These are phyloP conservation scores for Amblyjoppa proteus DNA, from an alignment of 2,888 invertebrate species.

Conservation along the genomic window DNA sequence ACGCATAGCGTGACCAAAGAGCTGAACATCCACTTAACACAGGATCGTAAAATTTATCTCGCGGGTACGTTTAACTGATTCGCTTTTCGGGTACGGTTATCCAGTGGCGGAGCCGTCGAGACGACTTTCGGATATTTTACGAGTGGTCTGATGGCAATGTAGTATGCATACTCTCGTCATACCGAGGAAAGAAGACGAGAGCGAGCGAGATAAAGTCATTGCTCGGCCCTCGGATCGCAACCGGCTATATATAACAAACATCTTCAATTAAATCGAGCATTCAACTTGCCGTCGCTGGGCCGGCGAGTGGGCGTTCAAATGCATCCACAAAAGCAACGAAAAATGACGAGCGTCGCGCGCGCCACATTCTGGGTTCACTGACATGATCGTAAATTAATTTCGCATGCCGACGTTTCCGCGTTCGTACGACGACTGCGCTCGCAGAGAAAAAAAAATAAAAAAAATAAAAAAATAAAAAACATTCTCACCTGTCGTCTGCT, in stretches of 20 bases:
- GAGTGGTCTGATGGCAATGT: conserved; percentile 35
- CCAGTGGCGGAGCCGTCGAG: conserved; percentile 31
- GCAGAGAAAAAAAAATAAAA: conserved; percentile 45
- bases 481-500: conserved; percentile 45
- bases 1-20: background rate
- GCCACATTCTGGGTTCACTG: conserved; percentile 3
- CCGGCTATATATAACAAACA: conserved; percentile 61
- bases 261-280: conserved; percentile 69
- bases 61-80: conserved; percentile 5
- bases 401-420: conserved; percentile 49
- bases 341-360: conserved; percentile 42
- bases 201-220: conserved; percentile 58
- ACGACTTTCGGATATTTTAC: conserved; percentile 52
- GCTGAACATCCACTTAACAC: conserved; percentile 19
- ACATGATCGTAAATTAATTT: conserved; percentile 58
- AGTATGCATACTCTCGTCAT: conserved; percentile 28
- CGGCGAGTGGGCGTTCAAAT: conserved; percentile 29
- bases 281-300: conserved; percentile 31
- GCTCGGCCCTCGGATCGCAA: conserved; percentile 36
- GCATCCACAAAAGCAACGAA: conserved; percentile 51
- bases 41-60: conserved; percentile 37
- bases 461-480: background rate
- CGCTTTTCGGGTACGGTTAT: conserved; percentile 34
- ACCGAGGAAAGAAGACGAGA: conserved; percentile 44
- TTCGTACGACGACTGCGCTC: background rate